Percentiles rank a stretch among this genome's conserved stretches.
These are phyloP conservation scores for Psilopogon haemacephalus DNA, from an alignment of 2,113 vertebrate species.

Conservation along the genomic window DNA sequence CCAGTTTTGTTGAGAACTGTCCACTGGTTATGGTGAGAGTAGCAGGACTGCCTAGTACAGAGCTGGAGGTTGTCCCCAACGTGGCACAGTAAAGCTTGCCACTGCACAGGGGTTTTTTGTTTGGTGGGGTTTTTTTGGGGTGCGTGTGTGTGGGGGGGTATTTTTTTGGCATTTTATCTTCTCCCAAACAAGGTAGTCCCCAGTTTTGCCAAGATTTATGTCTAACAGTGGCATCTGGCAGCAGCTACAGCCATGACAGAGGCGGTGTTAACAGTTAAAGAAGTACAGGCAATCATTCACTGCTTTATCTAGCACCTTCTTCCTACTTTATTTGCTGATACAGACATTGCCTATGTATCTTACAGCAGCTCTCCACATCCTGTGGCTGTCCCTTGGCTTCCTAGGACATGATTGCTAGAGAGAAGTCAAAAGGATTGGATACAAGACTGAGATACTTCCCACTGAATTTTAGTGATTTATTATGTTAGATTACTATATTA, in stretches of 20 bases:
- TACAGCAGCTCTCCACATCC: neutral
- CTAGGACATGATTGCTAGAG: neutral
- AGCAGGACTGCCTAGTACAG: neutral
- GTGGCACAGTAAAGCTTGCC: neutral
- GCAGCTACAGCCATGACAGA: neutral
- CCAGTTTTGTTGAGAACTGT: neutral
- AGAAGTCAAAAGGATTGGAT: neutral
- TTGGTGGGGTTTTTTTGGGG: no score
- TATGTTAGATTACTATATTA: neutral
- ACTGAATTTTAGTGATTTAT: neutral
- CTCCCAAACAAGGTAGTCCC: neutral
- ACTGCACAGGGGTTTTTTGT: neutral
- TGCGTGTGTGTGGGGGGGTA: no score
- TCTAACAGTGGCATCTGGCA: slow-evolving; percentile 4
- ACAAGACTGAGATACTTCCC: neutral
- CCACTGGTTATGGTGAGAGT: neutral
- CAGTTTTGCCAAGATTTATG: neutral
- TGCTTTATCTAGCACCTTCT: neutral
- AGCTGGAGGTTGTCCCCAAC: neutral
- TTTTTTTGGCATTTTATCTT: neutral
- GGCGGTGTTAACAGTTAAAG: neutral
- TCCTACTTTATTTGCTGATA: neutral
- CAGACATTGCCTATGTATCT: neutral
- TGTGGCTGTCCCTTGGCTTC: neutral
- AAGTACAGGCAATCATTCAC: neutral